Conservation (phyloP, 1,140 invertebrate species). For the Fopius arisanus region DNA sequence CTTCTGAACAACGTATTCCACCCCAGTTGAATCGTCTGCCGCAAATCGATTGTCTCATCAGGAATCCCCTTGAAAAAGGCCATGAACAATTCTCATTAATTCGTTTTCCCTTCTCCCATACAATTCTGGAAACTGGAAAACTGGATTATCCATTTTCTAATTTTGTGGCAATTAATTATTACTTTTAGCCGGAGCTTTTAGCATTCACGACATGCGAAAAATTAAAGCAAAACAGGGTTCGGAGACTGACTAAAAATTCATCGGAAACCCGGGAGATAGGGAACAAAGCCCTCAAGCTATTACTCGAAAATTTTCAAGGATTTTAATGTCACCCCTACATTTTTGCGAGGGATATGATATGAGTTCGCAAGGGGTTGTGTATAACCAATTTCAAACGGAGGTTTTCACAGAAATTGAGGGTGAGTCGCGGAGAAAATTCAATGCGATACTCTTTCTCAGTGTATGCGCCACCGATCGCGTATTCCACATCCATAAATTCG, state of each 20-base stretch:
- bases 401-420: slow-evolving; percentile 25
- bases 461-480: background rate
- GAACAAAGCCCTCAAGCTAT: background rate
- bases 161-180: too few relatives aligned
- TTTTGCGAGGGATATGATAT: slow-evolving; percentile 34
- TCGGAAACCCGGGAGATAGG: background rate
- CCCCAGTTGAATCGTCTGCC: background rate
- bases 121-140: too few relatives aligned
- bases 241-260: background rate
- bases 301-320: slow-evolving; percentile 16
- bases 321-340: slow-evolving; percentile 15
- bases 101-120: too few relatives aligned
- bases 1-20: slow-evolving; percentile 18
- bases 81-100: background rate
- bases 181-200: too few relatives aligned
- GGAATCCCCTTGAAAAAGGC: background rate
- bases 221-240: too few relatives aligned
- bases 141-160: too few relatives aligned
- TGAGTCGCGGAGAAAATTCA: background rate
- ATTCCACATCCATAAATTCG: background rate
- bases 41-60: slow-evolving; percentile 22
- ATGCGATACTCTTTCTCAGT: background rate
- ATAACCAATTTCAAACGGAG: background rate
- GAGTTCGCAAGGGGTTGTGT: background rate
- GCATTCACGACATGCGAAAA: too few relatives aligned